These are phyloP conservation scores for Planiliza haematocheilus DNA, from an alignment of 2,113 vertebrate species.

Conservation along the genomic window DNA sequence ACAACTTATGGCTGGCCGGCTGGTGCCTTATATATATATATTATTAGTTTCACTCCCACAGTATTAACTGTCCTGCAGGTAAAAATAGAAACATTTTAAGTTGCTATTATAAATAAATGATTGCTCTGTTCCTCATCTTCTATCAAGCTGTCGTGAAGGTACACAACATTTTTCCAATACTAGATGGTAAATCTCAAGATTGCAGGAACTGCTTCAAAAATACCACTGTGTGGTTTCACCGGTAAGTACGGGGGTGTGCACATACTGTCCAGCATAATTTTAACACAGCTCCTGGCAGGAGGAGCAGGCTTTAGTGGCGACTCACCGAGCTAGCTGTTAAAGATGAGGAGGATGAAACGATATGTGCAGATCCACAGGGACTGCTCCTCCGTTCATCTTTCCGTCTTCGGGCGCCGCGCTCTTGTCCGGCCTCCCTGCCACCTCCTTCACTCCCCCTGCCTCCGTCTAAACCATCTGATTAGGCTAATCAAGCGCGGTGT, in stretches of 20 bases:
- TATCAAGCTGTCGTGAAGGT: background rate
- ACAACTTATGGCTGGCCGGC: background rate
- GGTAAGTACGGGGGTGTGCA: constrained; percentile 39
- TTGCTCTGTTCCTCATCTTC: too few relatives aligned
- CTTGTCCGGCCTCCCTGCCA: constrained; percentile 12
- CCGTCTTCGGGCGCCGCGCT: constrained; percentile 18
- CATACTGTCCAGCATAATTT: constrained; percentile 49
- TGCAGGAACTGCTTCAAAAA: constrained; percentile 11
- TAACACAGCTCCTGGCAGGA: constrained; percentile 35
- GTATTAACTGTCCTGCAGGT: too few relatives aligned
- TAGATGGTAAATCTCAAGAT: background rate
- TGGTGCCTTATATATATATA: too few relatives aligned
- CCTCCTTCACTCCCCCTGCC: constrained; percentile 34
- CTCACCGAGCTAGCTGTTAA: constrained; percentile 61
- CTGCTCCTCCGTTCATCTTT: constrained; percentile 41
- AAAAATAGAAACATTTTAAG: too few relatives aligned
- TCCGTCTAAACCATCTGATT: constrained; percentile 70
- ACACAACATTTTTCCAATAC: constrained; percentile 1
- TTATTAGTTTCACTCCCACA: too few relatives aligned
- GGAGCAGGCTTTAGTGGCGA: constrained; percentile 43
- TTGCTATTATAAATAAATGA: too few relatives aligned
- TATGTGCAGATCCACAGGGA: constrained; percentile 55
- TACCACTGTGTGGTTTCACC: constrained; percentile 11
- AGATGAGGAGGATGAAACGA: constrained; percentile 62
- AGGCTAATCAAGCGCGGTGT: constrained; percentile 69